Evolutionary conservation across 2,888 invertebrate genomes (phyloP), one percentile per base, ranked within the genome.

Genomic region (Harpalus rufipes): DNA sequence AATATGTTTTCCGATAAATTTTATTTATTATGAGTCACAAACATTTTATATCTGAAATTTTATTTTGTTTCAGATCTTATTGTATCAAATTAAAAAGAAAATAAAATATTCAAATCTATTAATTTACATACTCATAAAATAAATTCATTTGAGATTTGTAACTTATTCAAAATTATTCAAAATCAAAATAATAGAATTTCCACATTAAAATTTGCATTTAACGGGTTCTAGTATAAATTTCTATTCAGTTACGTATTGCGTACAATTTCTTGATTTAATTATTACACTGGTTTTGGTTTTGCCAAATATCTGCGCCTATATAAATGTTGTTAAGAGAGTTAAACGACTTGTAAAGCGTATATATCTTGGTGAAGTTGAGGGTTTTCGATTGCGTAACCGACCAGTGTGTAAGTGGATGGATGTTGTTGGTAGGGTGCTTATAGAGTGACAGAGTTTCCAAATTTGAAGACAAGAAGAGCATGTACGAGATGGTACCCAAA

Each of bases 101-200:
- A 32, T 32, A 68, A 68, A 68, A 68, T 68, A 68, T 32, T 39
- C 32, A 68, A 39, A 8, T 58, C 79, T 25, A 56, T 78, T 78
- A 79, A 61, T 79, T 79, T 61, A 79, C 78, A 58, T 59, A n/a
- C 68, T n/a, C 32, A 68, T 68, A 68, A 68, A 14, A 68, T 32
- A 39, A 68, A 68, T 68, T 68, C 68, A 68, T 68, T 68, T 68
- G 68, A 25, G 68, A 68, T 39, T 79, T 10, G 79, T 39, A 79
- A 79, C 56, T 59, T 79, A 39, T 59, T 41, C 25, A 79, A 79
- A 39, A 32, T 39, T 59, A 79, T 79, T 79, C 56, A 79, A 51
- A 79, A 79, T 59, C 32, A 41, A 79, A 79, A 79, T 18, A 25
- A 56, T 79, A 58, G 39, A 79, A 79, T 79, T 79, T 58, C 61